Evolutionary conservation across 2,113 vertebrate genomes (phyloP), one percentile per base, ranked within the genome.

Genomic region (Dendrocopos noguchii): DNA sequence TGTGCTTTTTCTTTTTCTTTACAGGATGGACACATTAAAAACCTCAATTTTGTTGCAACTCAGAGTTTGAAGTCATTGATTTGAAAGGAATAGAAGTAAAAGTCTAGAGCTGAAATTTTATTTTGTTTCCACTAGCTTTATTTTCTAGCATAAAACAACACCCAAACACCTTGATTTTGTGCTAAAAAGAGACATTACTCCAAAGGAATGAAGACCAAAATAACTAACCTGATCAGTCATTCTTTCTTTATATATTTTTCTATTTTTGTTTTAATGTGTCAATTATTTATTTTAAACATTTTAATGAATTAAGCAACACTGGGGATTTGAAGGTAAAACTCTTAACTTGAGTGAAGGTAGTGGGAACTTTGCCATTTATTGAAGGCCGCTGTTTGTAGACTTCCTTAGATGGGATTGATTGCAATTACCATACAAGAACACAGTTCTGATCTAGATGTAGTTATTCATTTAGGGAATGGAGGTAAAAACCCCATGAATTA

Each of bases 11-110:
- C 60, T 44, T 24, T 2, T 29, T 91, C 56, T 66, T 55, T 70
- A 77, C 12, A 55, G 68, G 70, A 88, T 56, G 36, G 29, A 59
- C 52, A 83, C 76, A 81, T 88, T 72, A 95, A 94, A 91, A n/a
- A 39, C 12, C n/a, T 21, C 25, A 76, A 50, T 95, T 94, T 79
- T 34, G 22, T 56, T 81, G 34, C 47, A 95, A 34, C 33, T 95
- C 50, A 31, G 39, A 39, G 39, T 39, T 39, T 39, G 39, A 39
- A 39, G 39, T 82, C 19, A 63, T 27, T 64, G 68, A 50, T 93
- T 91, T 91, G 34, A 57, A 95, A 77, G 21, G 28, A 95, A 52
- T 1, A 29, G 42, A 84, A 90, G 76, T 78, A n/a, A 36, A 76
- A 78, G 10, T 66, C 6, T 72, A 10, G 2, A 28, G 12, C 5